A percentile compares a stretch with the other conserved stretches of the same genome.
Conservation (phyloP, 2,797 vertebrate genomes). For the Anniella stebbinsi region DNA sequence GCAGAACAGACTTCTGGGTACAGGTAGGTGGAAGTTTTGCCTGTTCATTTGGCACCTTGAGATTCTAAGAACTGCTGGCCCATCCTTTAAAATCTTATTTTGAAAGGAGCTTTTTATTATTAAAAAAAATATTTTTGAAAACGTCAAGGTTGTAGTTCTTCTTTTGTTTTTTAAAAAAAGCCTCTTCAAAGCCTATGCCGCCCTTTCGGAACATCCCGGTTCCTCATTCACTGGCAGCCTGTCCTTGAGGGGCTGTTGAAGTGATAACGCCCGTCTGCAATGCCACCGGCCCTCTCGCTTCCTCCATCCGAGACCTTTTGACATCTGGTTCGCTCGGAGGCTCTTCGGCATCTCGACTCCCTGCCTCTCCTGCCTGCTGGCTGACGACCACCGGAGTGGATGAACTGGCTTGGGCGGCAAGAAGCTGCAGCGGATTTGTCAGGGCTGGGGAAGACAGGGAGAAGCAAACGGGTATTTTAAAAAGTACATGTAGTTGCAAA, state of each 20-base stretch:
- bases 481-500: neutral
- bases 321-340: slow-evolving; percentile 85
- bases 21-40: slow-evolving; percentile 41
- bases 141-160: neutral
- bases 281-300: slow-evolving; percentile 70
- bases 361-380: slow-evolving; percentile 81
- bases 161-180: slow-evolving; percentile 41
- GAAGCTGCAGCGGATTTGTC: slow-evolving; percentile 93
- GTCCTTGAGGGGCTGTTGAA: slow-evolving; percentile 76
- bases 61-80: slow-evolving; percentile 48
- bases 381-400: slow-evolving; percentile 92
- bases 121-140: neutral
- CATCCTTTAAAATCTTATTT: slow-evolving; percentile 59
- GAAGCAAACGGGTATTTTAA: neutral
- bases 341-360: slow-evolving; percentile 76
- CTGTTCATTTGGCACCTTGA: slow-evolving; percentile 68
- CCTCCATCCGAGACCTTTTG: slow-evolving; percentile 90
- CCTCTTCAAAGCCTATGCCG: slow-evolving; percentile 53
- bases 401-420: slow-evolving; percentile 96
- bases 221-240: slow-evolving; percentile 81
- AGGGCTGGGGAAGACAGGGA: slow-evolving; percentile 81
- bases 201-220: slow-evolving; percentile 45
- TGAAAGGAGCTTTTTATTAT: slow-evolving; percentile 52
- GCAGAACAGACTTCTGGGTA: slow-evolving; percentile 61
- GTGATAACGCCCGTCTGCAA: slow-evolving; percentile 77